Conservation (phyloP, 2,888 invertebrate genomes). For the Mylabris sibirica region DNA sequence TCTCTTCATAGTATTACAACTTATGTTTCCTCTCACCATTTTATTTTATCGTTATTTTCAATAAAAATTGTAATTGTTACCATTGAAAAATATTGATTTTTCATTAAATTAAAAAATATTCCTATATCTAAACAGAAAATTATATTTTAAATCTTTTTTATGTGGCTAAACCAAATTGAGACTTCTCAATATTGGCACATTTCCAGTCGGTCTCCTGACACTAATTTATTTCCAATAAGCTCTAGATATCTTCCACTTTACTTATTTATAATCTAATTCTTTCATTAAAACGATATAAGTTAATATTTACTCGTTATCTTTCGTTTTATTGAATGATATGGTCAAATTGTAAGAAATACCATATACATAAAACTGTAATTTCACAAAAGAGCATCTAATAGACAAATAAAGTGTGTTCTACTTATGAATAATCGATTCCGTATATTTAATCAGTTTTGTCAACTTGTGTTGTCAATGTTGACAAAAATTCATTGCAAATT, state of each 20-base stretch:
- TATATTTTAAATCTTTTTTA: constrained; percentile 23
- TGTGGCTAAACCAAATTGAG: constrained; percentile 25
- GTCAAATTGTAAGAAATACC: too few species aligned
- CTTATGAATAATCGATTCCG: neutral
- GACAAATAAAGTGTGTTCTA: too few species aligned
- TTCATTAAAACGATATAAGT: neutral
- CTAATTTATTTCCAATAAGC: constrained; percentile 22
- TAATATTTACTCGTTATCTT: neutral
- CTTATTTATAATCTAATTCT: constrained; percentile 19
- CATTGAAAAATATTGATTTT: neutral
- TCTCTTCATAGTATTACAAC: constrained; percentile 54
- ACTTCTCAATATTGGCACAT: constrained; percentile 20
- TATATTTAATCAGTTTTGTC: neutral
- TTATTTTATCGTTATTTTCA: constrained; percentile 35
- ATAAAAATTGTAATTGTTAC: constrained; percentile 37
- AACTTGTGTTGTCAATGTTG: constrained; percentile 11
- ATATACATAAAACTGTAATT: too few species aligned
- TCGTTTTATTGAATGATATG: neutral
- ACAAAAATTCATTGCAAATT: constrained; percentile 42
- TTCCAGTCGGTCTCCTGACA: constrained; percentile 16
- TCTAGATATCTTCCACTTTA: constrained; percentile 16
- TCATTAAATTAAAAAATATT: constrained; percentile 14
- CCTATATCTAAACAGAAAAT: constrained; percentile 18
- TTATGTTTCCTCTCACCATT: constrained; percentile 43
- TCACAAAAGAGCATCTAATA: too few species aligned